phyloP scores from a whole-genome alignment of 1,140 invertebrate genomes.

The Araneus ventricosus region DNA sequence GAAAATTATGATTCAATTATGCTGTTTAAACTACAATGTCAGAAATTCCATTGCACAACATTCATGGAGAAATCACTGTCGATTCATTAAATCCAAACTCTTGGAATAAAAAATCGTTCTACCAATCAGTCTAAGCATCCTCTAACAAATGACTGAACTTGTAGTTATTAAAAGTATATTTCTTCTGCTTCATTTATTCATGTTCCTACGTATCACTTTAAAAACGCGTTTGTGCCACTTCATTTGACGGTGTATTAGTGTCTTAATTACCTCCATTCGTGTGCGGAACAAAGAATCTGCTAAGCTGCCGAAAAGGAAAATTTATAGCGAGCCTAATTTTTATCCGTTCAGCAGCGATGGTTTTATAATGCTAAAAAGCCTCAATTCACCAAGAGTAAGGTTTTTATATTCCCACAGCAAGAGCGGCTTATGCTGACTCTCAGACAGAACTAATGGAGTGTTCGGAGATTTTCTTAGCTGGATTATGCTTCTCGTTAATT shows the following conservation, averaged over 20 bases:
- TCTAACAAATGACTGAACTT: not conserved
- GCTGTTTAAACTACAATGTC: too few relatives aligned
- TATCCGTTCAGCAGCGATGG: not conserved
- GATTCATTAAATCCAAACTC: not conserved
- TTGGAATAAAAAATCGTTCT: not conserved
- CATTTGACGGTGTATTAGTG: not conserved
- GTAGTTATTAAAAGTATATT: not conserved
- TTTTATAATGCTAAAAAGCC: not conserved
- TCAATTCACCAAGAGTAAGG: not conserved
- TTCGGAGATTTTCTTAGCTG: too few relatives aligned
- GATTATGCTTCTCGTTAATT: too few relatives aligned
- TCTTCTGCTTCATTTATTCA: not conserved
- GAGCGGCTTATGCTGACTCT: not conserved
- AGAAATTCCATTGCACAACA: too few relatives aligned
- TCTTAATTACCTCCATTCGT: not conserved
- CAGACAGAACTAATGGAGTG: not conserved
- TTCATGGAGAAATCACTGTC: not conserved
- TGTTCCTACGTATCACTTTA: not conserved
- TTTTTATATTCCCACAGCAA: not conserved
- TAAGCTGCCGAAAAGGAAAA: conserved; percentile 1
- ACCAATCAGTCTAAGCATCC: not conserved
- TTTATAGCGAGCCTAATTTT: not conserved
- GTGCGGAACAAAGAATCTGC: not conserved
- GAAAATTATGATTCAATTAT: too few relatives aligned
- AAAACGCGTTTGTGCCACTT: not conserved